phyloP scores from a whole-genome alignment of 2,113 vertebrate genomes.

The Callorhinus ursinus region DNA sequence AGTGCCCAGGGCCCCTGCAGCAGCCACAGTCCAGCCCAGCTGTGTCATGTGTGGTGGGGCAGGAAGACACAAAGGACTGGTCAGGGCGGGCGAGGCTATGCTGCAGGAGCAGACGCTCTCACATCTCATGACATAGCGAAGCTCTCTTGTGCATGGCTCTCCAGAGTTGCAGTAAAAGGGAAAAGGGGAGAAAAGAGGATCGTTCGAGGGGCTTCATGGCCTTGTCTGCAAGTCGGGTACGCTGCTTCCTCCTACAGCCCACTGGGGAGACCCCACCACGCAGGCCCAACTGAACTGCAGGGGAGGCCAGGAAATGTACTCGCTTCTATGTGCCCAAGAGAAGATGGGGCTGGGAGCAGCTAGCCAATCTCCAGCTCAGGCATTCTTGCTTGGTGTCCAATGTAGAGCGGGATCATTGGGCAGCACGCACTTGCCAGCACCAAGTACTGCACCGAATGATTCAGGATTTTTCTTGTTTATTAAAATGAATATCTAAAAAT shows the following conservation, averaged over 20 bases:
- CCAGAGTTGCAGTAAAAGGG: background rate
- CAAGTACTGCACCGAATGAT: background rate
- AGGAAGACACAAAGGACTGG: background rate
- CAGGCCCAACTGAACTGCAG: background rate
- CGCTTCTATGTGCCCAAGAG: background rate
- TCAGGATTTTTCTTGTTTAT: background rate
- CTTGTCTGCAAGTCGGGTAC: background rate
- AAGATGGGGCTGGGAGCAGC: background rate
- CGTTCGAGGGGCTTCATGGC: accelerated
- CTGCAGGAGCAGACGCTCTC: background rate
- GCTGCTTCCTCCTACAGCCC: background rate
- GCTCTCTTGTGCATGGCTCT: background rate
- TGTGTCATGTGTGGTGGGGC: background rate
- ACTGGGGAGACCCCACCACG: background rate
- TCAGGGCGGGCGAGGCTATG: too few species aligned
- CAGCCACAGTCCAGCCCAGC: background rate
- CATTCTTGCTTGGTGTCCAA: too few species aligned
- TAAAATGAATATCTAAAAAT: background rate
- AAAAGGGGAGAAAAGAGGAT: background rate
- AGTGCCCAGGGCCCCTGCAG: accelerated
- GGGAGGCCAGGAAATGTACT: background rate
- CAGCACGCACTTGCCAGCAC: background rate
- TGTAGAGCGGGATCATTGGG: background rate
- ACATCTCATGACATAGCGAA: background rate
- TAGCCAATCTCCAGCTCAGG: background rate